Evolutionary conservation across 2,113 vertebrate genomes (phyloP), one percentile per base, ranked within the genome.

Genomic region (Burhinus oedicnemus): DNA sequence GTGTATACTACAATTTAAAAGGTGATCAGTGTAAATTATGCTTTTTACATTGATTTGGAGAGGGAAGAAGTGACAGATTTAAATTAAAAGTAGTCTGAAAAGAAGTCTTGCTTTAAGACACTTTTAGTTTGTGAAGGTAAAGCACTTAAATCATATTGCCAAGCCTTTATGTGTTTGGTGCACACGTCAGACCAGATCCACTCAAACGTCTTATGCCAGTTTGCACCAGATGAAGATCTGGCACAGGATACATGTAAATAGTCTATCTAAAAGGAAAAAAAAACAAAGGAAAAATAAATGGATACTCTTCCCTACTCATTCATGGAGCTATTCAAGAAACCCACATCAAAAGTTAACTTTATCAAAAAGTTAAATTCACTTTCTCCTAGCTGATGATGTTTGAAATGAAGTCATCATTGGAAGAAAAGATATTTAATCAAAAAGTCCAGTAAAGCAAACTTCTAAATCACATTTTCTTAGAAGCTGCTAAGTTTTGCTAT

Each of bases 401-500:
- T 94, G 85, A 96, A 97, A 97, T 95, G 70, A 95, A 96, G 74
- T 81, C 42, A 89, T 58, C 65, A 91, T 54, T 95, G 26, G 21
- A 38, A 60, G 92, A 96, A 81, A 93, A 85, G 12, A 74, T 36
- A 93, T 91, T 95, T 93, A 94, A 92, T 92, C 52, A 91, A 49
- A 95, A 95, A 97, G 95, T 94, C 80, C 95, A 96, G 71, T 78
- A 93, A 97, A 95, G 76, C 66, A 92, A 97, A 97, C 87, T 96
- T 97, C 89, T 81, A 91, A 95, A 94, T 65, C 15, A 47, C 65
- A 81, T 95, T 91, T 96, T 79, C 70, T 93, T 72, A 83, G 86
- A 97, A 93, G 52, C 36, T 89, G 76, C 60, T 94, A 91, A 66
- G 75, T 89, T 95, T 65, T 69, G 77, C 30, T 64, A 38, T 42